Conservation (phyloP, 2,797 vertebrate genomes). For the Chromobotia macracanthus region DNA sequence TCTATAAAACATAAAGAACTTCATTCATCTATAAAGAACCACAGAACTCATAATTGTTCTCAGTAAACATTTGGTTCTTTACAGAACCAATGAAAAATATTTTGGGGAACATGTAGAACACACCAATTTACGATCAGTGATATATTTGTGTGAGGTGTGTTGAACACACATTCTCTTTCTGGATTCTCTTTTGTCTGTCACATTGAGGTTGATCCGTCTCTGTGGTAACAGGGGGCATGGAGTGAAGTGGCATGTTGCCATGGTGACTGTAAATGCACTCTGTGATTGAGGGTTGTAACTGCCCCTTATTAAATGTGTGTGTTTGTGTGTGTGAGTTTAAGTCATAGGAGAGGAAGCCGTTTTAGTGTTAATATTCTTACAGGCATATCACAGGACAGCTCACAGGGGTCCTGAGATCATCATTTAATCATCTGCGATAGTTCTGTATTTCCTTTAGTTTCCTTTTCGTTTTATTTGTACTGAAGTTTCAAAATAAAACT, state of each 20-base stretch:
- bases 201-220: conserved; percentile 69
- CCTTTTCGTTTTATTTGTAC: too few relatives aligned
- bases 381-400: conserved; percentile 47
- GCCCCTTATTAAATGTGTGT: background rate
- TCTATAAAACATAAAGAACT: too few relatives aligned
- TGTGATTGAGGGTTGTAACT: conserved; percentile 46
- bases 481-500: background rate
- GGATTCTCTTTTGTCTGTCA: conserved; percentile 59
- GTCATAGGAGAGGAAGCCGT: background rate
- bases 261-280: conserved; percentile 80
- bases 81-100: too few relatives aligned
- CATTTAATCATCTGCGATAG: background rate
- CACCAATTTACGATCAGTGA: background rate
- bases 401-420: conserved; percentile 9
- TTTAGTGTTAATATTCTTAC: conserved; percentile 24
- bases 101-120: too few relatives aligned
- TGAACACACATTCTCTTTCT: conserved; percentile 40
- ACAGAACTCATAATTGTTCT: too few relatives aligned
- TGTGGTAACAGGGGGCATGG: conserved; percentile 75
- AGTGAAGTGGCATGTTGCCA: conserved; percentile 75
- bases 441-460: background rate
- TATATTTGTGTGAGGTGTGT: too few relatives aligned
- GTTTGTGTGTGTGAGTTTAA: conserved; percentile 14
- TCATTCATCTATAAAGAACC: too few relatives aligned
- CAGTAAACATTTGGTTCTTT: too few relatives aligned